These are phyloP conservation scores for Baryphthengus martii DNA, from an alignment of 2,113 vertebrate species.

Conservation along the genomic window DNA sequence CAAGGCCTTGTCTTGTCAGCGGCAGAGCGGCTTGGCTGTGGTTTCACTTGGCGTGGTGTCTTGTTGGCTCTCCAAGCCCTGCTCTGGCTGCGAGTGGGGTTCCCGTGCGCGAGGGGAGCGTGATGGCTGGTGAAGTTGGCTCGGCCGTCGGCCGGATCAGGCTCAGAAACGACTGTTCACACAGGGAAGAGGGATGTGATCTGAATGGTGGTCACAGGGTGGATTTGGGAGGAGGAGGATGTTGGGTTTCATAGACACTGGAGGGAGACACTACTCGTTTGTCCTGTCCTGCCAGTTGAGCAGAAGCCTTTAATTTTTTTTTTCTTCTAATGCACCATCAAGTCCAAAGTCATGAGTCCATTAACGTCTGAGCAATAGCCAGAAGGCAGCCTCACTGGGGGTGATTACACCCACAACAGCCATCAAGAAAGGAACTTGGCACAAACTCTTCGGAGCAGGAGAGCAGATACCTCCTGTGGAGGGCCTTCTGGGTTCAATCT, in stretches of 20 bases:
- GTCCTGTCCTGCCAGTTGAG: constrained; percentile 8
- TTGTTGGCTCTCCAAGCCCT: not conserved
- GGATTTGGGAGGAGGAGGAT: not conserved
- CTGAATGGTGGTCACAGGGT: not conserved
- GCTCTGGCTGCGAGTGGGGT: not conserved
- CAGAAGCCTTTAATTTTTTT: not conserved
- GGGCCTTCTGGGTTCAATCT: not conserved
- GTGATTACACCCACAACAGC: not conserved
- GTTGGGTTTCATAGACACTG: not conserved
- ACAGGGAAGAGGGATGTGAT: not conserved
- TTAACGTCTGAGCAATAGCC: constrained; percentile 7
- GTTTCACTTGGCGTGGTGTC: not conserved
- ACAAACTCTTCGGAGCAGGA: not conserved
- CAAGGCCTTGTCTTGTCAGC: not conserved
- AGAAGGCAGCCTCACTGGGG: not conserved
- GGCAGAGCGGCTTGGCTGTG: not conserved
- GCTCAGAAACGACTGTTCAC: not conserved
- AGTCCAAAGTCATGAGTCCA: not conserved
- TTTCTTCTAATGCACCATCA: not conserved
- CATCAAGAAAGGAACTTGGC: fast-evolving
- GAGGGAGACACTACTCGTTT: not conserved
- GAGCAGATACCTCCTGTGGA: not conserved
- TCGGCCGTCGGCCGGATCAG: fast-evolving
- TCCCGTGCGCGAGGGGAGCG: not conserved
- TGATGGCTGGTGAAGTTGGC: not conserved